Conservation (phyloP, 1,140 invertebrate species). For the Mesaphorura yosii region DNA sequence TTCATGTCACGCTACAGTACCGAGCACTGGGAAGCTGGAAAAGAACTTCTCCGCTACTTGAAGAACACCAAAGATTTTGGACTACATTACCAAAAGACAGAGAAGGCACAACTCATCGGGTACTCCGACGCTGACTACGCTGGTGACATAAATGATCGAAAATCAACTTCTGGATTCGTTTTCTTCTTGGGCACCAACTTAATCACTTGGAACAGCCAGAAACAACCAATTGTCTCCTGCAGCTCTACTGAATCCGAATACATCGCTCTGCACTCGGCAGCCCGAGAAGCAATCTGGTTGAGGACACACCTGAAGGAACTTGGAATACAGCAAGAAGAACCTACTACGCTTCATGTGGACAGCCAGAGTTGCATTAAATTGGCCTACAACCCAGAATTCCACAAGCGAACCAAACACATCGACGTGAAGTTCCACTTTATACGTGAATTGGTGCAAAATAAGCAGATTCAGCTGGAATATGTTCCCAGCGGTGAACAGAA, state of each 20-base stretch:
- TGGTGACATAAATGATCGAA: slow-evolving; percentile 27
- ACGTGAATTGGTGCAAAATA: slow-evolving; percentile 15
- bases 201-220: neutral
- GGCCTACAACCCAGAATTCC: slow-evolving; percentile 30
- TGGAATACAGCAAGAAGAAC: neutral
- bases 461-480: too few relatives aligned
- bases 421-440: slow-evolving; percentile 32
- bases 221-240: neutral
- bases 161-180: slow-evolving; percentile 34
- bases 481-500: too few relatives aligned
- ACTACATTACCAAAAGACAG: slow-evolving; percentile 11
- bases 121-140: slow-evolving; percentile 37
- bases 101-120: slow-evolving; percentile 27
- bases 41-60: neutral
- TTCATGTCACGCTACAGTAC: slow-evolving; percentile 19
- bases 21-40: slow-evolving; percentile 28
- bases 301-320: neutral
- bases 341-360: slow-evolving; percentile 16
- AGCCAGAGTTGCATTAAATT: slow-evolving; percentile 32
- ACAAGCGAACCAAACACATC: slow-evolving; percentile 33
- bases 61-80: neutral
- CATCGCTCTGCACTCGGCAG: neutral
- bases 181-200: slow-evolving; percentile 20
- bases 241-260: neutral
- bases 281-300: slow-evolving; percentile 2